phyloP scores from a whole-genome alignment of 1,140 invertebrate species.

The Babylonia areolata region DNA sequence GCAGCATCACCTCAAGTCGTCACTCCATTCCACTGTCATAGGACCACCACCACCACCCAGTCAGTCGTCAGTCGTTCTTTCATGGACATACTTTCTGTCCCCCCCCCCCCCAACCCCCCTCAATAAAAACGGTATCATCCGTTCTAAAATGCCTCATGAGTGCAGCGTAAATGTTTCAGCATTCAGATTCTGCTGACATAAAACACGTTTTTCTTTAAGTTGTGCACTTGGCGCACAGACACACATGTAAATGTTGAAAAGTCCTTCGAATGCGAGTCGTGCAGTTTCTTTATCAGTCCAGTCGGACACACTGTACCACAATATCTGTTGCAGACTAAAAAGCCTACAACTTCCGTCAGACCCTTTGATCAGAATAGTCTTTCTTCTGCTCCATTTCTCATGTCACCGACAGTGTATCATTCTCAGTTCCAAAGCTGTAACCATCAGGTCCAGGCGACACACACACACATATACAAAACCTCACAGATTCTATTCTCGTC shows the following conservation, averaged over 20 bases:
- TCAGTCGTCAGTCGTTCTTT: no score
- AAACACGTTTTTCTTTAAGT: no score
- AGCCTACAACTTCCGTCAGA: not conserved
- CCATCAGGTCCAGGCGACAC: not conserved
- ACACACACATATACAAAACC: not conserved
- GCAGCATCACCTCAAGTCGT: not conserved
- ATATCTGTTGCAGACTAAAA: not conserved
- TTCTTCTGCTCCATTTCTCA: not conserved
- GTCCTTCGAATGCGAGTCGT: not conserved
- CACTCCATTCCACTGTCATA: not conserved
- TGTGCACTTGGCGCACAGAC: no score
- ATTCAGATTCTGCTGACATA: not conserved
- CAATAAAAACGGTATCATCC: not conserved
- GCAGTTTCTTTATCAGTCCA: no score
- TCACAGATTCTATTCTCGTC: not conserved
- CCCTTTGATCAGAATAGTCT: no score
- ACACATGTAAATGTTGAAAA: not conserved
- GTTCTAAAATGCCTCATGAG: not conserved
- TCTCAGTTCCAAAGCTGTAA: not conserved
- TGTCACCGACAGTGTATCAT: not conserved
- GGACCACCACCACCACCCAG: no score
- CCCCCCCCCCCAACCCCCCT: no score
- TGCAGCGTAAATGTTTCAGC: not conserved
- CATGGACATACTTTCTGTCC: no score
- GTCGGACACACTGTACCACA: not conserved